phyloP scores from a whole-genome alignment of 1,140 invertebrate species.

The Drosophila grimshawi region DNA sequence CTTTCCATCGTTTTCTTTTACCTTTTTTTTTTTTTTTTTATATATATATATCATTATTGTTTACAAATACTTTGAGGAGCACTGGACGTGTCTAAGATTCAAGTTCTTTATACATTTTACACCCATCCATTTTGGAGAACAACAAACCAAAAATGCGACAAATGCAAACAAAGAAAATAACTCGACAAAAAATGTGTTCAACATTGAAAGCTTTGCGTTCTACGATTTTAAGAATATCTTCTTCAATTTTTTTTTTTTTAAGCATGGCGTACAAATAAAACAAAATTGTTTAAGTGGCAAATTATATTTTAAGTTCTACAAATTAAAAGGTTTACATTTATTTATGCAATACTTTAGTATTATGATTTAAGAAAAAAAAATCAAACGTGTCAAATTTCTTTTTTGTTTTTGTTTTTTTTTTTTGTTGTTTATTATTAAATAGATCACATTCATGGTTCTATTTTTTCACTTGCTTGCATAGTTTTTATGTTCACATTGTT shows the following conservation, averaged over 20 bases:
- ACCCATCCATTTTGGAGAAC: conserved; percentile 61
- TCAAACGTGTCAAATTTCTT: conserved; percentile 31
- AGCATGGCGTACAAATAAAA: conserved; percentile 34
- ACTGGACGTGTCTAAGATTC: conserved; percentile 83
- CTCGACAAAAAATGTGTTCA: neutral
- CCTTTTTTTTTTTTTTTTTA: conserved; percentile 29
- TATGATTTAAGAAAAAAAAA: conserved; percentile 8
- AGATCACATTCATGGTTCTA: conserved; percentile 85
- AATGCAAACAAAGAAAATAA: conserved; percentile 12
- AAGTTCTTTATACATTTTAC: conserved; percentile 59
- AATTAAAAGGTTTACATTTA: conserved; percentile 63
- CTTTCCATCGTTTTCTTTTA: neutral
- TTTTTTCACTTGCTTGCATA: conserved; percentile 72
- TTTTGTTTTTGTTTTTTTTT: conserved; percentile 17
- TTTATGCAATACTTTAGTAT: conserved; percentile 37
- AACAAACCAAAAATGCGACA: conserved; percentile 11
- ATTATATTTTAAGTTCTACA: conserved; percentile 55
- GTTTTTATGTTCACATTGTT: conserved; percentile 73
- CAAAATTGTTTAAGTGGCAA: conserved; percentile 23
- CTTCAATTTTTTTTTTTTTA: conserved; percentile 25
- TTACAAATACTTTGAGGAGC: conserved; percentile 84
- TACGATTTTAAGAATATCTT: conserved; percentile 17
- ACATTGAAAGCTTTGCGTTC: conserved; percentile 39
- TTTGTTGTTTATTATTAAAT: conserved; percentile 71
- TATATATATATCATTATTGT: conserved; percentile 77